phyloP scores from a whole-genome alignment of 2,113 vertebrate species.

The Gnathonemus longibarbis region DNA sequence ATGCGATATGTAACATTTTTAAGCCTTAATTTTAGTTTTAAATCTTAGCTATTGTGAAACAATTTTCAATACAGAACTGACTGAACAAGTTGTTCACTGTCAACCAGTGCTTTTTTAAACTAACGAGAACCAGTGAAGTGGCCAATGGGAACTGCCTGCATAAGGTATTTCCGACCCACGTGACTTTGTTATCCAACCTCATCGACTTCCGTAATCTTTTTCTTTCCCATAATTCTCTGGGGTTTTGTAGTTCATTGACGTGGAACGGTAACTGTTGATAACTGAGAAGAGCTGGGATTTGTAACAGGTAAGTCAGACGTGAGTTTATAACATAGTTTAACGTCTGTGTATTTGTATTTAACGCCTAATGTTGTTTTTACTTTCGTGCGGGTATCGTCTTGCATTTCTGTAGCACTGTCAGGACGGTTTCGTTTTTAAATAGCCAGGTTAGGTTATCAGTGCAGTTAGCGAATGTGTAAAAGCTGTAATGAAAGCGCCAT shows the following conservation, averaged over 20 bases:
- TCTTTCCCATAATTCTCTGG: neutral
- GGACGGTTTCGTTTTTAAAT: neutral
- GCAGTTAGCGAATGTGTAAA: neutral
- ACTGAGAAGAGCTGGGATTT: neutral
- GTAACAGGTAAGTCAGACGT: neutral
- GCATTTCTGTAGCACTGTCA: neutral
- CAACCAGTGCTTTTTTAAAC: neutral
- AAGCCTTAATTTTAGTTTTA: neutral
- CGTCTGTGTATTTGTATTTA: neutral
- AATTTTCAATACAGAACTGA: neutral
- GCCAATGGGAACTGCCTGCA: neutral
- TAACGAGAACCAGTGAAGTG: neutral
- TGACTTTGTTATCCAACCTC: neutral
- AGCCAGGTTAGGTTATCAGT: neutral
- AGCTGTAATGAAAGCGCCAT: slow-evolving; percentile 26
- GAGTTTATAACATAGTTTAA: neutral
- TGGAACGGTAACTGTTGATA: neutral
- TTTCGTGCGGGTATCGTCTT: neutral
- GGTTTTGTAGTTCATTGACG: slow-evolving; percentile 8
- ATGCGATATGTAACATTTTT: neutral
- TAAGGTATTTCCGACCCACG: neutral
- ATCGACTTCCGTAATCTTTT: neutral
- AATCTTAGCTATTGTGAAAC: neutral
- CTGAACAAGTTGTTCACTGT: neutral
- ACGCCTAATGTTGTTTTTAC: neutral